A percentile compares a stretch with the other conserved stretches of the same genome.
Conservation (phyloP, 2,113 vertebrate genomes). For the Cebidichthys violaceus region DNA sequence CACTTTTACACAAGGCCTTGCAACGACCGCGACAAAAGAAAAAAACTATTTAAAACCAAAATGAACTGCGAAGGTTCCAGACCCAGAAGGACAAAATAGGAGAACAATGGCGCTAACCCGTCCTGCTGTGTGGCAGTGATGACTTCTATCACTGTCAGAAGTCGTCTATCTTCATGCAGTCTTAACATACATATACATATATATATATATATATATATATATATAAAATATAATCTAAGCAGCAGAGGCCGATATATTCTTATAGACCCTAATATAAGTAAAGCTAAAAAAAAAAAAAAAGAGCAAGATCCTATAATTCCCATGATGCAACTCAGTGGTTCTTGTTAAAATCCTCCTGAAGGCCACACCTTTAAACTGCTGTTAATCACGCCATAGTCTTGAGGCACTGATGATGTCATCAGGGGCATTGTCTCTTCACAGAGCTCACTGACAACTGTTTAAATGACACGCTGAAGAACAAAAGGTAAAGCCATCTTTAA, state of each 20-base stretch:
- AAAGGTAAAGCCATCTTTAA: neutral
- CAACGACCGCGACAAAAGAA: neutral
- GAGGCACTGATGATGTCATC: neutral
- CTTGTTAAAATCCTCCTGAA: neutral
- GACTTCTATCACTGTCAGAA: neutral
- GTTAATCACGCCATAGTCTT: neutral
- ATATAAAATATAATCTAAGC: neutral
- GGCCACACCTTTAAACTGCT: neutral
- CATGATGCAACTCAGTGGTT: neutral
- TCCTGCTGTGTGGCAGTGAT: too few relatives aligned
- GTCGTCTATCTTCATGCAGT: neutral
- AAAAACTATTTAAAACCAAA: conserved; percentile 16
- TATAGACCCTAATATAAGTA: neutral
- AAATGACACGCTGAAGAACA: neutral
- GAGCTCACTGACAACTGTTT: neutral
- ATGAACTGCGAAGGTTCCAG: conserved; percentile 22
- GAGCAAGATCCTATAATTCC: neutral
- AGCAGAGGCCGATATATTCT: neutral
- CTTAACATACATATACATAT: neutral
- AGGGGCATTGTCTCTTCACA: neutral
- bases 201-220: too few relatives aligned
- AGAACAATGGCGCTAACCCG: conserved; percentile 11
- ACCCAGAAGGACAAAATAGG: conserved; percentile 20
- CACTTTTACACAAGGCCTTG: neutral
- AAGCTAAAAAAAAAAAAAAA: neutral